Evolutionary conservation across 2,888 invertebrate species (phyloP), one percentile per base, ranked within the genome.

Genomic region (Philonicus albiceps): DNA sequence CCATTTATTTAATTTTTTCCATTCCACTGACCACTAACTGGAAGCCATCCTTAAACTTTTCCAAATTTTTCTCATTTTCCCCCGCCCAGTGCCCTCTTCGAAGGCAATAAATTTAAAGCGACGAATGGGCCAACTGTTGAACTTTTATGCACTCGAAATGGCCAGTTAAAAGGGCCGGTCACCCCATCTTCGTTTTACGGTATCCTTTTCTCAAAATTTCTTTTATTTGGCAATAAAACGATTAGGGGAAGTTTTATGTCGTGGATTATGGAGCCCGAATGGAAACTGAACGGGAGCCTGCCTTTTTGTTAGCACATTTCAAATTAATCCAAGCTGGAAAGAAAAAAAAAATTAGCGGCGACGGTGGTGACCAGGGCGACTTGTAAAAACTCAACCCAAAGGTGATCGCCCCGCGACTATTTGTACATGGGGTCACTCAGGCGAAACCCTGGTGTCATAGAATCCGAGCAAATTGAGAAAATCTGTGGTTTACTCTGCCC

Each of bases 371-470:
- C 64, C 27, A 64, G 19, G 7, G 64, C 27, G 27, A 64, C 22
- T 22, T 3, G n/a, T n/a, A 74, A 74, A 74, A 74, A 74, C 74
- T 34, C 37, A 34, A 49, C 49, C 80, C 19, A 27, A 16, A 49
- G 83, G 83, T 83, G 83, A 83, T 55, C 64, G 83, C 22, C 37
- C 83, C 22, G 64, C 37, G 64, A 37, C 55, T 83, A 83, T 83
- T 83, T 83, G 83, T 34, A 55, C 83, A 85, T 85, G 74, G 74
- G 73, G 16, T 19, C 73, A 40, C 30, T 73, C 40, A 19, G 7
- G 19, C 49, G 55, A 72, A 83, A 83, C 83, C 4, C 4, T n/a
- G 55, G 37, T 83, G 83, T 83, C 83, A 83, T 72, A 72, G 72
- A 83, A 64, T 72, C 55, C 7, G 31, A 13, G 22, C 37, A 72